Conservation (phyloP, 2,888 invertebrate species). For the Hyalella azteca region DNA sequence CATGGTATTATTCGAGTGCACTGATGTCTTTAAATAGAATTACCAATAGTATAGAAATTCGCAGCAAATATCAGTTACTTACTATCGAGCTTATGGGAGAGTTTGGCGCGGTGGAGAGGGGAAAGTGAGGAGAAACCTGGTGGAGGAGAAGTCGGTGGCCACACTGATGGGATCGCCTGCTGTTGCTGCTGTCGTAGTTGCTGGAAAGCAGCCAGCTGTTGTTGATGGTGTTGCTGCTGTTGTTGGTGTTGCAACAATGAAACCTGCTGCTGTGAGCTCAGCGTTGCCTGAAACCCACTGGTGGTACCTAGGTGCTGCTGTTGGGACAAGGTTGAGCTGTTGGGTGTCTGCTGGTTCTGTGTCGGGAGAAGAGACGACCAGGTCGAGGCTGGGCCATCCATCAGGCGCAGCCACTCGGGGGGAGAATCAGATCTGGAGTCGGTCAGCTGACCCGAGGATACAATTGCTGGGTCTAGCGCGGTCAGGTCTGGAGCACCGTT, state of each 20-base stretch:
- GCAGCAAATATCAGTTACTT: constrained; percentile 36
- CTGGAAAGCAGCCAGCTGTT: constrained; percentile 20
- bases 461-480: constrained; percentile 90
- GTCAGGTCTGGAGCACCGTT: constrained; percentile 77
- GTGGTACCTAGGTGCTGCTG: background rate
- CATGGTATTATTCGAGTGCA: too few species aligned
- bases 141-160: constrained; percentile 58
- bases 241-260: background rate
- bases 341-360: background rate
- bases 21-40: too few species aligned
- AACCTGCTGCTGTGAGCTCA: background rate
- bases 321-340: background rate
- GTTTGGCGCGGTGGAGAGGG: constrained; percentile 50
- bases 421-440: constrained; percentile 57
- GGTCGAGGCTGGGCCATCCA: constrained; percentile 25
- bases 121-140: constrained; percentile 57
- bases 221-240: constrained; percentile 12
- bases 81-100: constrained; percentile 58
- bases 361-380: constrained; percentile 10
- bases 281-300: background rate
- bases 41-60: too few species aligned
- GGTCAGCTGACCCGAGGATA: constrained; percentile 67
- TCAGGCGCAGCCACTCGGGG: constrained; percentile 55
- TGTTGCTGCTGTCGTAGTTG: constrained; percentile 1
- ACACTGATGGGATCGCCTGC: constrained; percentile 41